These are phyloP conservation scores for Drosophila buzzatii DNA, from an alignment of 2,888 invertebrate species.

Conservation along the genomic window DNA sequence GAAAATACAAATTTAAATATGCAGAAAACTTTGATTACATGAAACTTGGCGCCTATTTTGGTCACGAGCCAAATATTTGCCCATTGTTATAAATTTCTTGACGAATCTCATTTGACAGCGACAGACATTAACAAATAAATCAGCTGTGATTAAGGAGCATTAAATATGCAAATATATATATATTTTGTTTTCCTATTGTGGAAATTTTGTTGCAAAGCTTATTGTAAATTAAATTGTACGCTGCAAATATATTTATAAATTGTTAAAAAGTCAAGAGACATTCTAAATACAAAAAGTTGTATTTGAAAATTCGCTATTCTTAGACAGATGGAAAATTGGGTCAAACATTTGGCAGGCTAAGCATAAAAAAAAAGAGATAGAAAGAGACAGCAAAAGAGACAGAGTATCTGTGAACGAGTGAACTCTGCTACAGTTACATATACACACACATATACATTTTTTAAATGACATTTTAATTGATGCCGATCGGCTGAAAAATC, in stretches of 20 bases:
- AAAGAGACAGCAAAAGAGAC: background rate
- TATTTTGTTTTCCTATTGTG: background rate
- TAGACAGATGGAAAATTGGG: slow-evolving; percentile 64
- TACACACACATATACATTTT: background rate
- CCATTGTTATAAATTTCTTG: slow-evolving; percentile 67
- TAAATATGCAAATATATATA: slow-evolving; percentile 4
- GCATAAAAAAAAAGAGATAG: slow-evolving; percentile 11
- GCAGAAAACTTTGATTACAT: slow-evolving; percentile 52
- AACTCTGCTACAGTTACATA: slow-evolving; percentile 9
- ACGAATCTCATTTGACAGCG: slow-evolving; percentile 46
- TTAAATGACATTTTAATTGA: slow-evolving; percentile 72
- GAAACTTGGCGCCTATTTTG: slow-evolving; percentile 56
- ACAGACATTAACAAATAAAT: slow-evolving; percentile 62
- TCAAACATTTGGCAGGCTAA: slow-evolving; percentile 65
- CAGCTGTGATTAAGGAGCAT: slow-evolving; percentile 52
- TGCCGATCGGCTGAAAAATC: slow-evolving; percentile 38
- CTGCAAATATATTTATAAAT: background rate
- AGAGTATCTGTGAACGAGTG: slow-evolving; percentile 21
- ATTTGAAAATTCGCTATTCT: slow-evolving; percentile 62
- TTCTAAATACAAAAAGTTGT: slow-evolving; percentile 12
- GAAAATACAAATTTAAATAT: slow-evolving; percentile 38
- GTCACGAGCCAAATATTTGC: slow-evolving; percentile 56
- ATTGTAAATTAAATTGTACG: background rate
- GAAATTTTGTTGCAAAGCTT: background rate
- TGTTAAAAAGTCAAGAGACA: background rate